phyloP scores from a whole-genome alignment of 2,888 invertebrate genomes.

The Tenthredo scrophulariae region DNA sequence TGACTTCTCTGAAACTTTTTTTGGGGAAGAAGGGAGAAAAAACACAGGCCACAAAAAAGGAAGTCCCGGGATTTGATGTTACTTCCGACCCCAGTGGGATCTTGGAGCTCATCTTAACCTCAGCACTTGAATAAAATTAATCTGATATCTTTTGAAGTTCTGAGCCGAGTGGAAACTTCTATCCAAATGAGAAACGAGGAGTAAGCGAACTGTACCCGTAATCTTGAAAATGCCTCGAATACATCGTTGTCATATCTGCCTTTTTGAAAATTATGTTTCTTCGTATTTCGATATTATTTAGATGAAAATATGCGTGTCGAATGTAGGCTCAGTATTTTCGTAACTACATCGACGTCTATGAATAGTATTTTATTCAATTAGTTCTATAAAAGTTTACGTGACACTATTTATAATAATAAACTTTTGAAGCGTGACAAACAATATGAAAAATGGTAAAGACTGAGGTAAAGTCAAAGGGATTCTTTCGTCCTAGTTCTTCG shows the following conservation, averaged over 20 bases:
- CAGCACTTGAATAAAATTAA: slow-evolving; percentile 37
- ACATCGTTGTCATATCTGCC: neutral
- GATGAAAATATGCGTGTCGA: neutral
- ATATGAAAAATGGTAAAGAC: neutral
- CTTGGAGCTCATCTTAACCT: slow-evolving; percentile 21
- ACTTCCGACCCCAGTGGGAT: slow-evolving; percentile 8
- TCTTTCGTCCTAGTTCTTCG: slow-evolving; percentile 18
- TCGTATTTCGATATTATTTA: neutral
- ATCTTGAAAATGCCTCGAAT: slow-evolving; percentile 23
- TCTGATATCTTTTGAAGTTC: slow-evolving; percentile 31
- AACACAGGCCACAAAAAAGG: neutral
- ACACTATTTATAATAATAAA: neutral
- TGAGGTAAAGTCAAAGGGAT: slow-evolving; percentile 9
- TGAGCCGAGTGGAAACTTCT: slow-evolving; percentile 23
- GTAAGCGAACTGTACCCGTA: slow-evolving; percentile 16
- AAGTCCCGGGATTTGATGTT: slow-evolving; percentile 13
- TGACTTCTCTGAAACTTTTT: neutral
- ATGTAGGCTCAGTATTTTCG: neutral
- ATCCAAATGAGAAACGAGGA: slow-evolving; percentile 17
- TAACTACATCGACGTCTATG: neutral
- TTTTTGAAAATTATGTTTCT: neutral
- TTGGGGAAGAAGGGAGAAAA: neutral
- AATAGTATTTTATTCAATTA: neutral
- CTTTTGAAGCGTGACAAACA: neutral
- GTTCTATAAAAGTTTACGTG: neutral